Percentiles rank a stretch among this genome's conserved stretches.
Evolutionary conservation across 2,797 vertebrate genomes (phyloP).

Genomic region (Eospalax fontanierii): DNA sequence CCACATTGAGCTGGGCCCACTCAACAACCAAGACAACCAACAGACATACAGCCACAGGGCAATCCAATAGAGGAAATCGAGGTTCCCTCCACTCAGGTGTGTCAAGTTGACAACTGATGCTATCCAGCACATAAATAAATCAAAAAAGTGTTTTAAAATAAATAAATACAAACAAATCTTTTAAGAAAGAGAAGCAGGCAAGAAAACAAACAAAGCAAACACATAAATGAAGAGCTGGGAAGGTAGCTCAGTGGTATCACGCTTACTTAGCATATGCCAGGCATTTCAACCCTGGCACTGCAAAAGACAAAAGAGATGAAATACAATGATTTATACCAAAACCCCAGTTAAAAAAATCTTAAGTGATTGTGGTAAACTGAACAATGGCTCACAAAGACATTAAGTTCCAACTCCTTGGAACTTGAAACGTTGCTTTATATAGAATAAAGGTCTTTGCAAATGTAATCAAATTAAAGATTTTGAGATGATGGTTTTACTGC

Average conservation of each 20-base stretch:
- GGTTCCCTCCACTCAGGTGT: too few species aligned
- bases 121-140: too few species aligned
- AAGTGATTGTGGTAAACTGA: not conserved
- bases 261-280: not conserved
- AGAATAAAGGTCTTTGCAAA: conserved; percentile 11
- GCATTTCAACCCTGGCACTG: not conserved
- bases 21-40: too few species aligned
- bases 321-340: not conserved
- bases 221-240: not conserved
- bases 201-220: not conserved
- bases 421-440: conserved; percentile 8
- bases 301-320: not conserved
- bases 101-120: too few species aligned
- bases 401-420: not conserved
- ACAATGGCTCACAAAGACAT: not conserved
- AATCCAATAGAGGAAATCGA: too few species aligned
- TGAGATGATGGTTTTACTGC: not conserved
- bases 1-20: too few species aligned
- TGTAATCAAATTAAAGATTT: not conserved
- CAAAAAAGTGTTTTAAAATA: too few species aligned
- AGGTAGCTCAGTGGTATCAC: not conserved
- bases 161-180: too few species aligned
- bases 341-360: not conserved
- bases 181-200: too few species aligned
- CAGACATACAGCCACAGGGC: too few species aligned